Conservation (phyloP, 1,140 invertebrate species). For the Neuroterus valhalla region DNA sequence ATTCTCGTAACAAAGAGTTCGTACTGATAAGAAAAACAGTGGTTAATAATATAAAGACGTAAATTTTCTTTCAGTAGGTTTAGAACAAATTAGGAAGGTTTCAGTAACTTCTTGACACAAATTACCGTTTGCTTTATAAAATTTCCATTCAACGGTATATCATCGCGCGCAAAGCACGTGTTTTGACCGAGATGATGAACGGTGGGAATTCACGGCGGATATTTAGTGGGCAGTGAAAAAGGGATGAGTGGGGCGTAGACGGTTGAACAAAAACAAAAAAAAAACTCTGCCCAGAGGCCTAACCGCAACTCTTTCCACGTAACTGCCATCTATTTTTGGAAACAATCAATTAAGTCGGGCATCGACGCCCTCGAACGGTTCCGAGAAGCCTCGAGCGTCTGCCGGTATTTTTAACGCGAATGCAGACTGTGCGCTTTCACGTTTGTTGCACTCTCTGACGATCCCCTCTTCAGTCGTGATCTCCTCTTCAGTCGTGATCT, state of each 20-base stretch:
- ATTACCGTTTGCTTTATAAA: too few relatives aligned
- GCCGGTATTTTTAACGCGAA: constrained; percentile 25
- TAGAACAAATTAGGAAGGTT: too few relatives aligned
- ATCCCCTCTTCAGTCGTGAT: background rate
- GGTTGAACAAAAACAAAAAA: constrained; percentile 4
- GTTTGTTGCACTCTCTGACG: constrained; percentile 22
- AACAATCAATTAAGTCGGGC: constrained; percentile 30
- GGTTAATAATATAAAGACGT: background rate
- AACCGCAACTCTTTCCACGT: constrained; percentile 21
- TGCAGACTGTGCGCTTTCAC: constrained; percentile 25
- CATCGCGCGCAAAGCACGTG: background rate
- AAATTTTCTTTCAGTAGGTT: background rate
- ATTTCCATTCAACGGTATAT: too few relatives aligned
- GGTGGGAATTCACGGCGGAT: background rate
- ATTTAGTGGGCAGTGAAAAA: background rate
- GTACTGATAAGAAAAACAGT: background rate
- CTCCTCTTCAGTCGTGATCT: constrained; percentile 1
- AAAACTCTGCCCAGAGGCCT: background rate
- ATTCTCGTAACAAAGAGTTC: too few relatives aligned
- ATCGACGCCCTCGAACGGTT: constrained; percentile 28
- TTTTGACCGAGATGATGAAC: background rate
- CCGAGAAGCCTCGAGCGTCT: constrained; percentile 23
- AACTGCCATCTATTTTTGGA: constrained; percentile 25
- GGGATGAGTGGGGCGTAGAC: background rate
- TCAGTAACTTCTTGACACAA: too few relatives aligned